A percentile compares a stretch with the other conserved stretches of the same genome.
Conservation (phyloP, 2,888 invertebrate genomes). For the Drosophila mulleri region DNA sequence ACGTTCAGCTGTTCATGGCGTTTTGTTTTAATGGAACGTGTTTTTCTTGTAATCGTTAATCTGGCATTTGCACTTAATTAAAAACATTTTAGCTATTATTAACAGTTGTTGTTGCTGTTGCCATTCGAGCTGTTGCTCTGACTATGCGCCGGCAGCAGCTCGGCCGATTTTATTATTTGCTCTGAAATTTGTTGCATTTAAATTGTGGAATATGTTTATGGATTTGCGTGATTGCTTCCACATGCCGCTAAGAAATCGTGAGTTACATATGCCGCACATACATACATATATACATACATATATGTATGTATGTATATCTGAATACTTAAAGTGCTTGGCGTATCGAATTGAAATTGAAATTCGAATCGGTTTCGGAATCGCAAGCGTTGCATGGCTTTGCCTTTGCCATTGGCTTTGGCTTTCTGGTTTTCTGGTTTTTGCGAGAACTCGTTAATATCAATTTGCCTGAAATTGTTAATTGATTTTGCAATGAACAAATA, state of each 20-base stretch:
- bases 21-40: slow-evolving; percentile 71
- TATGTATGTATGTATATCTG: slow-evolving; percentile 4
- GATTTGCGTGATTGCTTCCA: slow-evolving; percentile 73
- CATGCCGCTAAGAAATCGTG: slow-evolving; percentile 58
- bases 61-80: slow-evolving; percentile 81
- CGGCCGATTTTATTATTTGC: slow-evolving; percentile 44
- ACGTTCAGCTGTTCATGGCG: slow-evolving; percentile 45
- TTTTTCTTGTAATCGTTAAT: slow-evolving; percentile 79
- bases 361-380: slow-evolving; percentile 42
- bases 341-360: slow-evolving; percentile 43
- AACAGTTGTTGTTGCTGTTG: slow-evolving; percentile 52
- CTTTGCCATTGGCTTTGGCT: slow-evolving; percentile 17
- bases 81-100: slow-evolving; percentile 79
- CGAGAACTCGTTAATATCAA: slow-evolving; percentile 82
- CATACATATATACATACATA: background rate
- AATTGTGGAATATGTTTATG: slow-evolving; percentile 56
- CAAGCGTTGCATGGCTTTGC: slow-evolving; percentile 47
- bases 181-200: slow-evolving; percentile 54
- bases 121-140: slow-evolving; percentile 22
- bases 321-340: slow-evolving; percentile 43
- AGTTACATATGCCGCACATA: slow-evolving; percentile 31
- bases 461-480: slow-evolving; percentile 82
- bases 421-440: slow-evolving; percentile 59
- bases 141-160: background rate
- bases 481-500: slow-evolving; percentile 82